Conservation (phyloP, 2,113 vertebrate species). For the Takifugu flavidus region DNA sequence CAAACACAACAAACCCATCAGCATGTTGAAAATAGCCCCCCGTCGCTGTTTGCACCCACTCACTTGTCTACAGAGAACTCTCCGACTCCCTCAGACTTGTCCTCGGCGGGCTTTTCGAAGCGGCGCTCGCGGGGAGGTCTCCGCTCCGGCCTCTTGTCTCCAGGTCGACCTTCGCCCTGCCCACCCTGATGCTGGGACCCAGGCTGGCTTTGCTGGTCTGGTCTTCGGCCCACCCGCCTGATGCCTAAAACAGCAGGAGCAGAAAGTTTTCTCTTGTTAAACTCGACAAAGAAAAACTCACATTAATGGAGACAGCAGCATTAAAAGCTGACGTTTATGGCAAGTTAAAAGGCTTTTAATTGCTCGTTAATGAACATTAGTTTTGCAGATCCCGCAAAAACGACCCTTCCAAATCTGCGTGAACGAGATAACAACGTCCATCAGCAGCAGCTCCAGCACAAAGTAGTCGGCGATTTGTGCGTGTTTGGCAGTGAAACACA, state of each 20-base stretch:
- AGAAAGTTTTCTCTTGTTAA: neutral
- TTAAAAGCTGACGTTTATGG: too few relatives aligned
- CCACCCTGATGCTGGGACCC: slow-evolving; percentile 71
- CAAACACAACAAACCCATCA: too few relatives aligned
- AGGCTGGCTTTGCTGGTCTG: slow-evolving; percentile 82
- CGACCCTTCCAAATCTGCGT: too few relatives aligned
- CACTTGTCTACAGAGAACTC: slow-evolving; percentile 94
- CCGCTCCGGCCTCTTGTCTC: slow-evolving; percentile 88
- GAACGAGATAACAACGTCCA: too few relatives aligned
- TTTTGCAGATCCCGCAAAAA: too few relatives aligned
- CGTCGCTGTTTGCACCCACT: slow-evolving; percentile 28
- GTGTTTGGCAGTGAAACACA: too few relatives aligned
- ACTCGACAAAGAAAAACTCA: too few relatives aligned
- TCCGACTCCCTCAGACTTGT: slow-evolving; percentile 87
- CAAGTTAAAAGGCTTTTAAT: too few relatives aligned
- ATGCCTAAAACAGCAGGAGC: slow-evolving; percentile 76
- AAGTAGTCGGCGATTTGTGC: too few relatives aligned
- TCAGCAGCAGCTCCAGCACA: too few relatives aligned
- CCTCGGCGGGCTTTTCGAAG: slow-evolving; percentile 90
- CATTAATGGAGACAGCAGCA: too few relatives aligned
- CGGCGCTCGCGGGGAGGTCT: slow-evolving; percentile 92
- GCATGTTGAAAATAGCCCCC: neutral
- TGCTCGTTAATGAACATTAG: too few relatives aligned
- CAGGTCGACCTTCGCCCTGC: slow-evolving; percentile 88
- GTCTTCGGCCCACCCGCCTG: slow-evolving; percentile 91